Evolutionary conservation across 2,888 invertebrate species (phyloP), one percentile per base, ranked within the genome.

Genomic region (Chelonus formosanus): DNA sequence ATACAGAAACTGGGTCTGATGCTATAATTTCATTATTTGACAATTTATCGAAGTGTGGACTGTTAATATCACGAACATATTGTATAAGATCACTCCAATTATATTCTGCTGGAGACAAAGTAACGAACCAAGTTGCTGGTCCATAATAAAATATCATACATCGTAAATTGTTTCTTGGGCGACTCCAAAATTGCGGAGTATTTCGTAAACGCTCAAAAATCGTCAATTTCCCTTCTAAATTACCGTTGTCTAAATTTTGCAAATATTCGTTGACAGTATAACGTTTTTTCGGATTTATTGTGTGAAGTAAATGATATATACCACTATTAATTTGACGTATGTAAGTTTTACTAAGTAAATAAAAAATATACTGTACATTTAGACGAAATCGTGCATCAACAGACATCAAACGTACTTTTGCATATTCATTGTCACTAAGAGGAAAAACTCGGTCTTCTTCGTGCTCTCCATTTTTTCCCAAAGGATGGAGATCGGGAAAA

Each of bases 1-100:
- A 77, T 20, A 73, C 70, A 7, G 77, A 73, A 1, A 77, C 75
- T 31, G 78, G 75, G 71, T 80, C 77, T 4, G 67, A 53, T 8
- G 76, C 74, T 47, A 78, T 74, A 34, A 69, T 68, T 65, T 75
- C 75, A 65, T 71, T 74, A n/a, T 66, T 71, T 8, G 69, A 70
- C 59, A 74, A 75, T 47, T 75, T 75, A 7, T 67, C 64, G 5
- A 57, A 64, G n/a, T 50, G 8, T 67, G 68, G 72, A 67, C 67
- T 65, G 69, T 78, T 78, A 5, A 78, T 70, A 70, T 72, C 56
- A 53, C 67, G 73, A 32, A 78, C 20, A 67, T 76, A 78, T 50
- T 74, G 67, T 8, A 71, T 71, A 32, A 78, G 68, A 71, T 79
- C 80, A 3, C 70, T 67, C 76, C 77, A 78, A 57, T 70, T 71